Conservation (phyloP, 2,888 invertebrate species). For the Cantharis lateralis region DNA sequence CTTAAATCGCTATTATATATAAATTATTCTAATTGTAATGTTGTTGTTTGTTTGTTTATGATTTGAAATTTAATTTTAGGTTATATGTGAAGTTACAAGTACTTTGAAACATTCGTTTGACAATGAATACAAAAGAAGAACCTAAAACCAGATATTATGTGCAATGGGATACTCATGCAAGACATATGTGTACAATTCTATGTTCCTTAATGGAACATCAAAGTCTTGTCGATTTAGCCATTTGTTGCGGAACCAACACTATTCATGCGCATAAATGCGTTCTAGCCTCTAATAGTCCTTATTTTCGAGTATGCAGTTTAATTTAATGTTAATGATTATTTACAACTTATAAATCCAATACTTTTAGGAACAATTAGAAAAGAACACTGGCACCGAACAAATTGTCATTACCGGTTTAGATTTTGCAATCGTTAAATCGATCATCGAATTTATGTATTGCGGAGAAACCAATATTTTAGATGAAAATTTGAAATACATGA, state of each 20-base stretch:
- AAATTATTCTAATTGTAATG: neutral
- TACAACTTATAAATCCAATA: neutral
- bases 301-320: conserved; percentile 66
- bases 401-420: conserved; percentile 70
- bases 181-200: conserved; percentile 69
- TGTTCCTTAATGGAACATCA: conserved; percentile 74
- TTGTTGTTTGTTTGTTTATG: no score
- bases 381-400: conserved; percentile 62
- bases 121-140: conserved; percentile 36
- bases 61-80: neutral
- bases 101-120: neutral
- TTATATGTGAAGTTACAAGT: no score
- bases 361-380: conserved; percentile 62
- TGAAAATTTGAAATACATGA: conserved; percentile 69
- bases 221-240: conserved; percentile 73
- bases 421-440: conserved; percentile 70
- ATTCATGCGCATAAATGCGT: conserved; percentile 76
- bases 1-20: neutral
- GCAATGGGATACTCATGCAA: conserved; percentile 72
- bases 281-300: conserved; percentile 72
- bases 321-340: neutral
- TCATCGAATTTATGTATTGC: conserved; percentile 79
- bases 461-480: conserved; percentile 74
- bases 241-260: conserved; percentile 76
- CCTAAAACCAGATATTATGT: conserved; percentile 46